These are phyloP conservation scores for Fragariocoptes setiger DNA, from an alignment of 1,140 invertebrate species.

Conservation along the genomic window DNA sequence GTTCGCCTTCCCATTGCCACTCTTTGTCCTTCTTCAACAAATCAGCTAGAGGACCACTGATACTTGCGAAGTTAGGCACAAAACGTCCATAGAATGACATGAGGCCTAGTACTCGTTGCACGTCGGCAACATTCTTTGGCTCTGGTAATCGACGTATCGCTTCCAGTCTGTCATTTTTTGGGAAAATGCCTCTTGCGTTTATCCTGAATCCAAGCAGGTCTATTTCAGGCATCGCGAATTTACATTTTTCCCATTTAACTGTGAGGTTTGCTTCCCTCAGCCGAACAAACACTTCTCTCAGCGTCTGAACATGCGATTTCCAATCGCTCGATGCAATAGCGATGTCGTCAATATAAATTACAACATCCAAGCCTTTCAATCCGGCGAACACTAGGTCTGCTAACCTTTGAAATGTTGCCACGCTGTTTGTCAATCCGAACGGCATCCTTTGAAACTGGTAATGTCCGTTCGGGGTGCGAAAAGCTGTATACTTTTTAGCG, in stretches of 20 bases:
- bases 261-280: background rate
- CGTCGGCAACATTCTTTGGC: background rate
- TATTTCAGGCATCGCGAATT: background rate
- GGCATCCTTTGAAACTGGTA: constrained; percentile 14
- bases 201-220: background rate
- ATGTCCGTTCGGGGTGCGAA: constrained; percentile 13
- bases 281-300: background rate
- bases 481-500: constrained; percentile 10
- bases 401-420: background rate
- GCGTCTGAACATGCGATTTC: background rate
- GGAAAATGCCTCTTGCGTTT: background rate
- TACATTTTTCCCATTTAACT: background rate
- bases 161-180: background rate
- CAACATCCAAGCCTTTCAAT: background rate
- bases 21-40: constrained; percentile 12
- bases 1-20: constrained; percentile 15
- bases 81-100: background rate
- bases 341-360: background rate
- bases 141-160: background rate
- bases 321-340: background rate
- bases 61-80: background rate
- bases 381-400: background rate
- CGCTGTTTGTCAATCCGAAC: constrained; percentile 14
- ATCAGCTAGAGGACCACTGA: background rate
- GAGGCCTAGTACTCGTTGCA: background rate